Base-by-base conservation (phyloP, 1,140 invertebrate species). In the Heliconius congener region DNA sequence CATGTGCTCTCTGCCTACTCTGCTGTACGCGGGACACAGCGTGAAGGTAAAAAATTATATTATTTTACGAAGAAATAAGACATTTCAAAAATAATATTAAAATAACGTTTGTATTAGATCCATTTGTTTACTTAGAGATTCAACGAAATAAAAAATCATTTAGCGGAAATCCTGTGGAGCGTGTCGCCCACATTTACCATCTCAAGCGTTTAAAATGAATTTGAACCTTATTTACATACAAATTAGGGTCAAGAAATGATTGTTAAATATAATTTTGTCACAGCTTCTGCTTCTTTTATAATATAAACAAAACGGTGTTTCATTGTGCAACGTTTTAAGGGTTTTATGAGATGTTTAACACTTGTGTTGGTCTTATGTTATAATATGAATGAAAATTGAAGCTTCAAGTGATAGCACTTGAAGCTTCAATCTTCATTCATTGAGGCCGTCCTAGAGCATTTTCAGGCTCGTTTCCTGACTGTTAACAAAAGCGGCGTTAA, bases 141-240 rank as follows among this genome's bases (percentile, higher is more conserved):
- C 27, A 13, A 23, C 27, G 23, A 30, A 66, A 66, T 27, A 66
- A 66, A 66, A 66, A 66, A 66, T 66, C 27, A 66, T 66, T 66
- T 66, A 30, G 23, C 60, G 60, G 60, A 66, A 66, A 66, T 66
- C 60, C 60, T 30, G 13, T 66, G 11, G 60, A 66, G 60, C 60
- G 60, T 66, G 60, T 66, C 27, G 60, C 60, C 60, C 60, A 66
- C 27, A 66, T 66, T 66, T 30, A 66, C 60, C 27, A 66, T 66
- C 9, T 30, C 11, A 6, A 66, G 3, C 2, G 8, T 1, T 27
- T 30, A 4, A 66, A 5, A 9, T 8, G 27, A 66, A 27, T 66
- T 66, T 66, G 23, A 18, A 66, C 60, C 27, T 66, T 30, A 66
- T 27, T 0, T 0, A 0, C 0, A 13, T 27, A 27, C 1, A 66